Base-by-base conservation (phyloP, 2,888 invertebrate genomes). In the Hirtodrosophila alboralis region DNA sequence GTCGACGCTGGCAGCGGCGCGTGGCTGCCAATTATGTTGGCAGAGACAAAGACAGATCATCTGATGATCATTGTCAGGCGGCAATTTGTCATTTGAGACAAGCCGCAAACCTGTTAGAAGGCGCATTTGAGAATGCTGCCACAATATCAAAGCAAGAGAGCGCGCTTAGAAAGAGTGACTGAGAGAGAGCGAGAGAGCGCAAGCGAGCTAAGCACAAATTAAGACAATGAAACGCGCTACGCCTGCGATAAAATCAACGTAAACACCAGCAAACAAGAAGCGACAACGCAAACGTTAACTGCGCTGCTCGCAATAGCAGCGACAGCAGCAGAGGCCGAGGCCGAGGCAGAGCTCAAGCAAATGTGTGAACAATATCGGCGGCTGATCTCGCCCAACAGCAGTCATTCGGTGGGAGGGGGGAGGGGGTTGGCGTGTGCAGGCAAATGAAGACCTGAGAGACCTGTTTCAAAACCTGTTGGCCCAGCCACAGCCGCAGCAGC, bases 291-390 rank as follows among this genome's bases (percentile, higher is more conserved):
- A 54, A 60, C 13, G 51, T 33, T 53, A 47, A 41, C 69, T 51
- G 62, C 75, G 70, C 61, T 31, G 74, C 31, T 6, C 5, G 23
- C 30, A 28, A 23, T 43, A 38, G 41, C 41, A 3, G 26, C 31
- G 21, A 23, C 58, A 21, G 49, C 45, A 6, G 31, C 56, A 30
- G 36, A 31, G n/a, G 7, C 57, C 53, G 53, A 18, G 6, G 7
- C 57, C 44, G 36, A 30, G 10, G n/a, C 77, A 38, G 52, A 75
- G 70, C 71, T 56, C 56, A 57, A 65, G 84, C 72, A 77, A 83
- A 85, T 87, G 87, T 87, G 84, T 87, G 87, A 87, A 86, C 87
- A 85, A 80, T 86, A 80, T 80, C 79, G 71, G 85, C 70, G 79
- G 66, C 71, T 74, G 83, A 86, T 85, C 79, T 79, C 61, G 81